A percentile compares a stretch with the other conserved stretches of the same genome.
Conservation (phyloP, 2,888 invertebrate species). For the Psylliodes chrysocephalus region DNA sequence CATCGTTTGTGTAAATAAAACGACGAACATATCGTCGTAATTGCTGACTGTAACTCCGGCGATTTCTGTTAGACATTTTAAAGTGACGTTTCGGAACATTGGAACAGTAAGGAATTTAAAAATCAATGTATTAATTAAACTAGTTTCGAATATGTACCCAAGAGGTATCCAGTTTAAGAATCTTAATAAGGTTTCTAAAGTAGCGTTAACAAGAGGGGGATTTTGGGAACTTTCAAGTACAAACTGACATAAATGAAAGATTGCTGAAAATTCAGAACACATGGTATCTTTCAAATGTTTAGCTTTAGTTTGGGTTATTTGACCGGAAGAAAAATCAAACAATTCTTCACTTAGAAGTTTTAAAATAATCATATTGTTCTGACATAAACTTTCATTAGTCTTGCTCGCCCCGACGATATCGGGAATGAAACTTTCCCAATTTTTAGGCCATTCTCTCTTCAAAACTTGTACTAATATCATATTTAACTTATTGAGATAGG, state of each 20-base stretch:
- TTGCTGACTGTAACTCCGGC: slow-evolving; percentile 89
- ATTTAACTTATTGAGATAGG: slow-evolving; percentile 97
- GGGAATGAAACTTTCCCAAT: slow-evolving; percentile 99
- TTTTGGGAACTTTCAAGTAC: slow-evolving; percentile 98
- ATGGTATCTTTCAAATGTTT: slow-evolving; percentile 99
- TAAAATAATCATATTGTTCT: slow-evolving; percentile 99
- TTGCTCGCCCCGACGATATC: slow-evolving; percentile 99
- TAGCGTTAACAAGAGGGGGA: slow-evolving; percentile 94
- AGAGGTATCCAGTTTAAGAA: slow-evolving; percentile 99
- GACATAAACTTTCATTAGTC: slow-evolving; percentile 98
- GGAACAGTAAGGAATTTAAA: slow-evolving; percentile 98
- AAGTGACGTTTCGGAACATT: slow-evolving; percentile 86
- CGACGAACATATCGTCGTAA: slow-evolving; percentile 93
- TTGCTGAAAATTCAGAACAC: slow-evolving; percentile 99
- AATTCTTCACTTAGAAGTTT: slow-evolving; percentile 98
- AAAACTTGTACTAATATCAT: slow-evolving; percentile 99
- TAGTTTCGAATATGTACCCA: slow-evolving; percentile 99
- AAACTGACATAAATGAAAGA: slow-evolving; percentile 97
- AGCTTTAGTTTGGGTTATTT: slow-evolving; percentile 98
- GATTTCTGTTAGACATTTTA: slow-evolving; percentile 98
- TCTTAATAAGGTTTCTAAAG: slow-evolving; percentile 93
- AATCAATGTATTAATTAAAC: slow-evolving; percentile 91
- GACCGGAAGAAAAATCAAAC: slow-evolving; percentile 98
- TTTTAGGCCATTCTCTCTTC: slow-evolving; percentile 99
- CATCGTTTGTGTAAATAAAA: slow-evolving; percentile 92